Evolutionary conservation across 2,113 vertebrate genomes (phyloP), one percentile per base, ranked within the genome.

Genomic region (Xiphias gladius): DNA sequence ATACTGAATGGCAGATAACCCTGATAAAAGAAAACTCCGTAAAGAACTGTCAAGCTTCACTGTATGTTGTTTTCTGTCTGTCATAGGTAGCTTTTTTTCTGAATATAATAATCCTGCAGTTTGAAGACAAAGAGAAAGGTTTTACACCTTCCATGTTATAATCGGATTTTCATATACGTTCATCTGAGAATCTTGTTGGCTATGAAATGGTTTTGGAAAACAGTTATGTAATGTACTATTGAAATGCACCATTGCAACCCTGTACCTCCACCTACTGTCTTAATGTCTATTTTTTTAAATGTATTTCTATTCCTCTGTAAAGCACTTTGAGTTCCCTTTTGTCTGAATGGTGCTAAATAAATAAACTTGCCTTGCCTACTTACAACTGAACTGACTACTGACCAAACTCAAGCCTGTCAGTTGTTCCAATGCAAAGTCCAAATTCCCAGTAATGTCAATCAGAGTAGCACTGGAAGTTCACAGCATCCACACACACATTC

Each of bases 141-240:
- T 17, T 3, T 26, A 13, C 0, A 11, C 4, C 26, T 69, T 79
- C 5, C 7, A 62, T 19, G 28, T 58, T 74, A 9, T 32, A 30
- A 24, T 39, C 14, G 19, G 54, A 39, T 50, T 46, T 76, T 64
- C 12, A 22, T 13, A 8, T 35, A 12, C 20, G 61, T 71, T 39
- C 58, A 64, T 59, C 22, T 48, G 58, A 64, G 68, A 52, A 32
- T 35, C 39, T 26, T 54, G 24, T 66, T 65, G 52, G 54, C 48
- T 8, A 0, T n/a, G 52, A 55, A 19, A 39, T 61, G 37, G 19
- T 62, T 82, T 63, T 48, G 26, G 20, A 54, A 79, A 7, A 37
- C 54, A 65, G 43, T 63, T 16, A 69, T 71, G 0, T 35, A 14
- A 13, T n/a, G n/a, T n/a, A 16, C 3, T 4, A 7, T 10, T 52